Percentiles rank a stretch among this genome's conserved stretches.
Evolutionary conservation across 2,797 vertebrate genomes (phyloP).

Genomic region (Melanotaenia maccullochi): DNA sequence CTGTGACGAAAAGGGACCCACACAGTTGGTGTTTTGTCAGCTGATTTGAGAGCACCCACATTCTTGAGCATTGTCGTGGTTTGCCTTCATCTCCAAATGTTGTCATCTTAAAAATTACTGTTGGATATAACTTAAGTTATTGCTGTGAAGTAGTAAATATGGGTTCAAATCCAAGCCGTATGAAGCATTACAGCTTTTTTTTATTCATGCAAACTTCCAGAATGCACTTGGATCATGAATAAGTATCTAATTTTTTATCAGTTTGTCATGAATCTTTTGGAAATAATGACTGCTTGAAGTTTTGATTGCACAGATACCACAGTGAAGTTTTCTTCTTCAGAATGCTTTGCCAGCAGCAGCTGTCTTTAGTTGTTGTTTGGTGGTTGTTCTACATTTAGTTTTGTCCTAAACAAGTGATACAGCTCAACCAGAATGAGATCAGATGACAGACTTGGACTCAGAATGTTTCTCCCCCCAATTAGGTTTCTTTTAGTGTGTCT

Average conservation of each 20-base stretch:
- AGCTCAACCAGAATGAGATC: too few relatives aligned
- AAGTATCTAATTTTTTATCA: neutral
- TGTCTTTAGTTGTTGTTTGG: neutral
- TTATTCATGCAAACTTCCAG: neutral
- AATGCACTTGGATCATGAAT: neutral
- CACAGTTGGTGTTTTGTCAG: constrained; percentile 47
- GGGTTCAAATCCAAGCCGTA: neutral
- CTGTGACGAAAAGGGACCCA: constrained; percentile 29
- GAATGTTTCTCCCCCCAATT: neutral
- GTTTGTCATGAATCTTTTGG: neutral
- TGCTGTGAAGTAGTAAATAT: neutral
- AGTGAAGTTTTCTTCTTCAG: neutral
- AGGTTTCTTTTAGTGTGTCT: neutral
- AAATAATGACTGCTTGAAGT: neutral
- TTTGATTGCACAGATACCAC: neutral
- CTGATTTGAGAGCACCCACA: constrained; percentile 15
- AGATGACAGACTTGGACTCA: too few relatives aligned
- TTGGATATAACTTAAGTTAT: neutral
- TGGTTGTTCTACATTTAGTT: neutral
- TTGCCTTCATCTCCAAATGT: neutral
- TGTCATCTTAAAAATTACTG: neutral
- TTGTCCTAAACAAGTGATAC: neutral
- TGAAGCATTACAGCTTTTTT: neutral
- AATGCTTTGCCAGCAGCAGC: neutral
- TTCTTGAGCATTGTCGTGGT: neutral